Base-by-base conservation (phyloP, 2,797 vertebrate genomes). In the Antennarius maculatus region DNA sequence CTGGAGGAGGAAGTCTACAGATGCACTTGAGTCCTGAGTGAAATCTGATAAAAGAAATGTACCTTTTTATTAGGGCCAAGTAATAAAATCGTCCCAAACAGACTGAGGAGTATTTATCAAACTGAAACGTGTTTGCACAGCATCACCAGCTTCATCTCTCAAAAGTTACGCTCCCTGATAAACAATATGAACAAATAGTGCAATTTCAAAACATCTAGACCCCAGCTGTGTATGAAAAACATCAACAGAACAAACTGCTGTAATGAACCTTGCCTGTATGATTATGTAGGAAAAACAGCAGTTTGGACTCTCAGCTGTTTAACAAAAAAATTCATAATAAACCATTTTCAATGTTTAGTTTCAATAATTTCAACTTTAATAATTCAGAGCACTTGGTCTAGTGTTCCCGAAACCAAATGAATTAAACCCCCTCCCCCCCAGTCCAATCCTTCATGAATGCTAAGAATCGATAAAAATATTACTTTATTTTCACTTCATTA, bases 301-400 rank as follows among this genome's bases (percentile, higher is more conserved):
- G 57, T 49, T 52, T 29, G 46, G 31, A 64, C 28, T 57, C 45
- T 46, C 18, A 29, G 50, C 53, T 66, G 12, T 48, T 18, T 17
- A 66, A 66, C 34, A 1, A 49, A 66, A 17, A 47, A 4, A 7
- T 12, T 51, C 1, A 28, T 10, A 41, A 65, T 23, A 57, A 69
- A 14, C 6, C 12, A 10, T 56, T 66, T 51, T 54, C 14, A 37
- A 51, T 45, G 69, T 56, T 23, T 65, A 77, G 23, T 61, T 61
- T 59, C 2, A 55, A 60, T 74, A 78, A 83, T 79, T 75, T 67
- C 15, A 27, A 47, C 10, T 58, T 68, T 6, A 63, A n/a, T 71
- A 13, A 47, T 16, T 12, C 13, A 29, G 16, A 61, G 18, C 50
- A 47, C 5, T 55, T 7, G 0, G 47, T 58, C 2, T 9, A 43